phyloP scores from a whole-genome alignment of 2,113 vertebrate species.

The Mesoclemmys tuberculata region DNA sequence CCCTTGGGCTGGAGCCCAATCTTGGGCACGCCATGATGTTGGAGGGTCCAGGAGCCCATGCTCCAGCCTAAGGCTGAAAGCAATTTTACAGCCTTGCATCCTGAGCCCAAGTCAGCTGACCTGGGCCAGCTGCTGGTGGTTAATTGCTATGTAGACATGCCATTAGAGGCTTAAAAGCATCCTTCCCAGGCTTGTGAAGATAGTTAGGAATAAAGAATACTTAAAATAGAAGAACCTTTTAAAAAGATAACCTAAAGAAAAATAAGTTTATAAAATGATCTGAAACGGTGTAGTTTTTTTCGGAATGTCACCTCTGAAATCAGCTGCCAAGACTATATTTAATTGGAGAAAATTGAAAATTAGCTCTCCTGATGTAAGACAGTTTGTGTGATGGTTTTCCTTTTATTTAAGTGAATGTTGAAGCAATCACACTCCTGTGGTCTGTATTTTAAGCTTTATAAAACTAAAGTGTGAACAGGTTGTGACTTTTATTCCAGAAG shows the following conservation, averaged over 20 bases:
- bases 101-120: not conserved
- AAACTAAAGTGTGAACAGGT: not conserved
- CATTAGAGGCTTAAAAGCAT: not conserved
- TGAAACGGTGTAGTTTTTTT: not conserved
- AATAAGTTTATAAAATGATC: not conserved
- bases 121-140: not conserved
- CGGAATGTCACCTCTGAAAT: conserved; percentile 24
- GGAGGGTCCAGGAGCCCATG: not conserved
- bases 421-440: not conserved
- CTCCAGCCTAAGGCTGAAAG: not conserved
- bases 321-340: not conserved
- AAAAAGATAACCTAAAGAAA: not conserved
- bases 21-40: not conserved
- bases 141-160: not conserved
- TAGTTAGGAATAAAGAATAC: not conserved
- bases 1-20: not conserved
- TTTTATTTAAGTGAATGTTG: not conserved
- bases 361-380: not conserved
- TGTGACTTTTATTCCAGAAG: not conserved
- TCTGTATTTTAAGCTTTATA: not conserved
- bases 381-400: not conserved
- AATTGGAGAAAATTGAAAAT: not conserved
- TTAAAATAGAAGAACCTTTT: not conserved
- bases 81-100: not conserved
- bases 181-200: not conserved